Percentiles rank a stretch among this genome's conserved stretches.
These are phyloP conservation scores for Andrena marginata DNA, from an alignment of 2,888 invertebrate genomes.

Conservation along the genomic window DNA sequence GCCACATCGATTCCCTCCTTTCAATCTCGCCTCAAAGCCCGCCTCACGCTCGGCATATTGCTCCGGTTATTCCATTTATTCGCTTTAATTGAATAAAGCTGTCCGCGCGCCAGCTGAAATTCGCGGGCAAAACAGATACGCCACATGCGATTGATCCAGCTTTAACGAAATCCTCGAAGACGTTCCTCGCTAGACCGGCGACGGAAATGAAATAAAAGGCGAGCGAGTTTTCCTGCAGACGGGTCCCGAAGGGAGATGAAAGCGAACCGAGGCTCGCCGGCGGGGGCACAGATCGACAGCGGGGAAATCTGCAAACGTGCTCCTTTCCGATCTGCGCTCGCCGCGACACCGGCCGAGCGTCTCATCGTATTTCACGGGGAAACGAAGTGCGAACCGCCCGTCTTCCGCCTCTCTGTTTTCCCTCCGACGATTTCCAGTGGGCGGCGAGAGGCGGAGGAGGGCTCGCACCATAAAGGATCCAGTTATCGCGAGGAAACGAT, in stretches of 20 bases:
- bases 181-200: slow-evolving; percentile 10
- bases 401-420: slow-evolving; percentile 34
- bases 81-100: neutral
- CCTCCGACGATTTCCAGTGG: slow-evolving; percentile 14
- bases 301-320: slow-evolving; percentile 53
- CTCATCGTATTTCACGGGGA: slow-evolving; percentile 59
- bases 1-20: too few relatives aligned
- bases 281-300: slow-evolving; percentile 33
- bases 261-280: slow-evolving; percentile 19
- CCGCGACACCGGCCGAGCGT: slow-evolving; percentile 38
- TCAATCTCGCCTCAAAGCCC: too few relatives aligned
- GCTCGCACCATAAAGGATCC: slow-evolving; percentile 51
- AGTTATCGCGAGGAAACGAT: slow-evolving; percentile 66
- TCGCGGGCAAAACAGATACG: neutral
- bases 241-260: slow-evolving; percentile 54
- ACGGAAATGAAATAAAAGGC: slow-evolving; percentile 40
- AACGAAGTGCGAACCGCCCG: slow-evolving; percentile 49
- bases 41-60: too few relatives aligned
- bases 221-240: slow-evolving; percentile 20
- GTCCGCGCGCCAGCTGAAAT: neutral
- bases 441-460: neutral
- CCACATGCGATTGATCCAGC: neutral
- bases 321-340: slow-evolving; percentile 43
- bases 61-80: too few relatives aligned
- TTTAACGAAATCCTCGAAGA: slow-evolving; percentile 19